A percentile compares a stretch with the other conserved stretches of the same genome.
These are phyloP conservation scores for Osmoderma eremita DNA, from an alignment of 2,888 invertebrate species.

Conservation along the genomic window DNA sequence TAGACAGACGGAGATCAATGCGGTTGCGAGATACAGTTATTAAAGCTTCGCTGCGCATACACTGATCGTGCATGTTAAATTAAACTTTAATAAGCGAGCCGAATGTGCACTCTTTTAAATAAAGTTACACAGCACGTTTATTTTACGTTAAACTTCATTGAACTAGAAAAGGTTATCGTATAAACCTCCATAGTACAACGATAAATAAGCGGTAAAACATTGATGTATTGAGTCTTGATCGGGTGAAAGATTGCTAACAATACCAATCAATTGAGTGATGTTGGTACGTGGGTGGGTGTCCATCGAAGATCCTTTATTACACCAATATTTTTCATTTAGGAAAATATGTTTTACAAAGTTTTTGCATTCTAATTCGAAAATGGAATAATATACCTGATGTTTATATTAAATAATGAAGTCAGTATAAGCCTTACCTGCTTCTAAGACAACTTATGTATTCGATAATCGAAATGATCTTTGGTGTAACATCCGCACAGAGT, in stretches of 20 bases:
- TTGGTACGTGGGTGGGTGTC: too few relatives aligned
- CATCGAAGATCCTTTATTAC: too few relatives aligned
- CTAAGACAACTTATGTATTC: too few relatives aligned
- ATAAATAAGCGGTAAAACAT: background rate
- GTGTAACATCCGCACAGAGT: too few relatives aligned
- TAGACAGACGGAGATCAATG: slow-evolving; percentile 21
- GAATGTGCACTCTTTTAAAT: slow-evolving; percentile 21
- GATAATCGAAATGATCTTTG: too few relatives aligned
- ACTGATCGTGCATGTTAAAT: slow-evolving; percentile 29
- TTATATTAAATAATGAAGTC: too few relatives aligned
- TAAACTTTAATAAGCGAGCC: slow-evolving; percentile 17
- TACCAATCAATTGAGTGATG: background rate
- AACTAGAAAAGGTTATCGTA: slow-evolving; percentile 7
- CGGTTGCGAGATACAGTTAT: slow-evolving; percentile 26
- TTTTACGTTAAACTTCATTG: background rate
- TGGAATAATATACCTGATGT: too few relatives aligned
- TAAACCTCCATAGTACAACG: background rate
- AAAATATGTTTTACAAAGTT: too few relatives aligned
- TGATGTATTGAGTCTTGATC: background rate
- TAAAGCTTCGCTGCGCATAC: slow-evolving; percentile 17
- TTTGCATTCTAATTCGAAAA: too few relatives aligned
- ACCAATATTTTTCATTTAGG: too few relatives aligned
- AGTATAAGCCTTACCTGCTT: too few relatives aligned
- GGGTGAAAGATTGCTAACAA: background rate
- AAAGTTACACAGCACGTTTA: slow-evolving; percentile 19